These are phyloP conservation scores for Hippopotamus amphibius DNA, from an alignment of 2,113 vertebrate species.

Conservation along the genomic window DNA sequence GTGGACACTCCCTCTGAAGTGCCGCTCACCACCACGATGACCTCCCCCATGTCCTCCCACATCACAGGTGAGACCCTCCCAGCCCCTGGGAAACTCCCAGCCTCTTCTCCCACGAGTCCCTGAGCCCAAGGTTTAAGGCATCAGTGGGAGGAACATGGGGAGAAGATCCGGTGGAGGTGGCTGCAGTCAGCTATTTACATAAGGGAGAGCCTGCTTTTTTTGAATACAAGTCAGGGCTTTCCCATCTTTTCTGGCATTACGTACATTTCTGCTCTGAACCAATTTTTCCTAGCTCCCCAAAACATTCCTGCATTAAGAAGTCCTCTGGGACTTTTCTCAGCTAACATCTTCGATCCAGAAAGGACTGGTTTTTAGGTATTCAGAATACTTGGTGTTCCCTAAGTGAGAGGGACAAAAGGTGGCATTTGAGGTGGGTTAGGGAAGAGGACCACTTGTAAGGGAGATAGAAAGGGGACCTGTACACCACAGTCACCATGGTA, in stretches of 20 bases:
- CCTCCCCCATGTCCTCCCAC: background rate
- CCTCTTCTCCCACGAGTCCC: background rate
- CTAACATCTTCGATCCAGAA: background rate
- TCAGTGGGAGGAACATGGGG: background rate
- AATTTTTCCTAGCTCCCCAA: background rate
- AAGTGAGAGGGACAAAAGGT: background rate
- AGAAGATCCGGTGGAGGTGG: background rate
- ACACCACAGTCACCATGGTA: background rate
- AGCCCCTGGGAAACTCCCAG: background rate
- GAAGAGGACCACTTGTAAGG: background rate
- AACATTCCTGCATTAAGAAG: background rate
- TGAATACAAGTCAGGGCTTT: background rate
- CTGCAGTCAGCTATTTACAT: background rate
- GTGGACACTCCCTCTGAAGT: constrained; percentile 9
- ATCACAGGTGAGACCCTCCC: constrained; percentile 69
- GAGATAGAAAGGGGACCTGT: background rate
- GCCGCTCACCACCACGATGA: background rate
- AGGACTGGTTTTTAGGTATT: background rate
- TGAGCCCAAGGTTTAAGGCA: background rate
- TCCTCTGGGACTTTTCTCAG: background rate
- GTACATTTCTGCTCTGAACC: background rate
- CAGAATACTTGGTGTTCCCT: background rate
- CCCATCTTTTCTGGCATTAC: background rate
- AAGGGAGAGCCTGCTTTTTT: background rate
- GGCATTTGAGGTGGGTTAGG: background rate